phyloP scores from a whole-genome alignment of 2,888 invertebrate species.

The Dinocampus coccinellae region DNA sequence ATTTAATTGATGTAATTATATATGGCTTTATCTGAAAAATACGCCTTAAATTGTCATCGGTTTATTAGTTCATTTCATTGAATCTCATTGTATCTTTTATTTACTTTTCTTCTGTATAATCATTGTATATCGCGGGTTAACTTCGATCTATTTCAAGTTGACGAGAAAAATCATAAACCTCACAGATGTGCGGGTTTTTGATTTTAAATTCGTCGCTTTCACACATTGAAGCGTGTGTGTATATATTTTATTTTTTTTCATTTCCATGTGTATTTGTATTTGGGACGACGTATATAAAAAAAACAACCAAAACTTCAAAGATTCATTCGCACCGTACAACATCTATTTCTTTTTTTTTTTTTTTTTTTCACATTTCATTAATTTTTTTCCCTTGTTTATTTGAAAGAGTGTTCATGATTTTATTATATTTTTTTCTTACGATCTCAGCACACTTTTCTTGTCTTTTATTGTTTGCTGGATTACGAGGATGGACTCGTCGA shows the following conservation, averaged over 20 bases:
- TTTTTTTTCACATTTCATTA: not conserved
- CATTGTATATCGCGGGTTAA: slow-evolving; percentile 51
- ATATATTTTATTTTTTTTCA: slow-evolving; percentile 12
- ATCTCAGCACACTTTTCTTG: slow-evolving; percentile 30
- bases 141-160: slow-evolving; percentile 40
- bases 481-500: slow-evolving; percentile 54
- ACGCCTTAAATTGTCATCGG: slow-evolving; percentile 65
- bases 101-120: slow-evolving; percentile 39
- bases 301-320: slow-evolving; percentile 59
- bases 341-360: slow-evolving; percentile 53
- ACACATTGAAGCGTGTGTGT: slow-evolving; percentile 1
- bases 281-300: slow-evolving; percentile 49
- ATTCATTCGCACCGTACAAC: slow-evolving; percentile 68
- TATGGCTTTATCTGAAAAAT: slow-evolving; percentile 57
- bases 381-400: too few relatives aligned
- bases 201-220: not conserved
- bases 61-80: not conserved
- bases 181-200: slow-evolving; percentile 3
- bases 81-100: too few relatives aligned
- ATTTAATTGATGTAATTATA: not conserved
- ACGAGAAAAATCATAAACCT: not conserved
- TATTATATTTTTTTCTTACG: slow-evolving; percentile 54
- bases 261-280: slow-evolving; percentile 39
- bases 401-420: slow-evolving; percentile 63
- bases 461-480: slow-evolving; percentile 34